Percentiles rank a stretch among this genome's conserved stretches.
These are phyloP conservation scores for Echeneis naucrates DNA, from an alignment of 2,797 vertebrate species.

Conservation along the genomic window DNA sequence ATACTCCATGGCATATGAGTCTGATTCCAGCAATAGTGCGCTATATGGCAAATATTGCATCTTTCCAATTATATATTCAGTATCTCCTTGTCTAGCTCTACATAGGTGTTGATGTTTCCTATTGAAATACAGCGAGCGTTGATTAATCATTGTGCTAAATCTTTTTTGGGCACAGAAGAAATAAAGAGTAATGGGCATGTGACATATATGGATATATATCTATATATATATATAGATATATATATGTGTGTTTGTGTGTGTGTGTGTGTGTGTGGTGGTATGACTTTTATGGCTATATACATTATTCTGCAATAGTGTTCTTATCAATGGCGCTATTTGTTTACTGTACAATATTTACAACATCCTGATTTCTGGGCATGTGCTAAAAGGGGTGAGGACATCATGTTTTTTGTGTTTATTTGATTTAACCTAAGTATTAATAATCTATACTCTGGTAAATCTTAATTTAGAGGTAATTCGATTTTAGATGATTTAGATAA, in stretches of 20 bases:
- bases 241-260: no score
- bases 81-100: constrained; percentile 48
- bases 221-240: no score
- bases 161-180: constrained; percentile 58
- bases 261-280: no score
- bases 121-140: constrained; percentile 35
- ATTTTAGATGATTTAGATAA: no score
- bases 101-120: constrained; percentile 47
- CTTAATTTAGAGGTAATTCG: constrained; percentile 74
- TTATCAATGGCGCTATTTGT: constrained; percentile 70
- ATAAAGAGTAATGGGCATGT: constrained; percentile 62
- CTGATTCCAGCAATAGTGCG: constrained; percentile 45
- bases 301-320: constrained; percentile 74
- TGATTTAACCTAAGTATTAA: constrained; percentile 65
- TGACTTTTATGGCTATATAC: constrained; percentile 76
- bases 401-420: constrained; percentile 60
- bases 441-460: constrained; percentile 66
- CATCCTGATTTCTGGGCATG: constrained; percentile 76
- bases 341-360: constrained; percentile 86
- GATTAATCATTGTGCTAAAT: constrained; percentile 61
- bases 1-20: constrained; percentile 43
- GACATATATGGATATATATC: constrained; percentile 69
- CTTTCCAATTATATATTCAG: constrained; percentile 54
- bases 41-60: constrained; percentile 47
- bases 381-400: constrained; percentile 73